Base-by-base conservation (phyloP, 2,113 vertebrate species). In the Megaleporinus macrocephalus region DNA sequence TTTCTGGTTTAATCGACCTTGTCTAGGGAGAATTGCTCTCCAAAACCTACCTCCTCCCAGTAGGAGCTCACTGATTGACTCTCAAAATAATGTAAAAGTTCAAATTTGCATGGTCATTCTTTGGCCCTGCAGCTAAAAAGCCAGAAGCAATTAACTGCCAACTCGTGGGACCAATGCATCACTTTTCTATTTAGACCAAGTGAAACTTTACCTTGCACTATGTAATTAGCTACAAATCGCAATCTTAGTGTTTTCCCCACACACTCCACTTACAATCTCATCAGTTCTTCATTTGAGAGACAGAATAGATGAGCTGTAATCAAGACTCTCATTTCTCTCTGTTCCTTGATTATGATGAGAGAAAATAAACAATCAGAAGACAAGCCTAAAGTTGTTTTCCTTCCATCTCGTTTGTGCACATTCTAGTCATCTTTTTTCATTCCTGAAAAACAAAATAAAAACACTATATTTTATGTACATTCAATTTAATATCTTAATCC, bases 241-340 rank as follows among this genome's bases (percentile, higher is more conserved):
- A 74, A 61, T 84, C 82, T 80, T 74, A 80, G 16, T 33, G 51
- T 70, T 79, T 69, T 72, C 61, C 53, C 77, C 24, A 62, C 44
- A 55, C 16, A 47, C 73, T 49, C 73, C 74, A 83, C 81, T 83
- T 71, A 72, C 81, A 77, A 77, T 71, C 81, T 76, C 81, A 82
- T 82, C 74, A 82, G 74, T 30, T 76, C 66, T 77, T 77, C 55
- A 69, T 69, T 69, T 69, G 66, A 69, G 10, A 77, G 74, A 76
- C 22, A 72, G 63, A 47, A n/a, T 30, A 71, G 81, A 62, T 20
- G 44, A 62, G 65, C 69, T 77, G 36, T 71, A 82, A 82, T 82
- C 81, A 77, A 77, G 70, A 20, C 51, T 77, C 63, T 76, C 73
- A 83, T 77, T 69, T 47, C 44, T 29, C 5, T 71, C 55, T 24